Base-by-base conservation (phyloP, 2,888 invertebrate genomes). In the Creontiades dilutus region DNA sequence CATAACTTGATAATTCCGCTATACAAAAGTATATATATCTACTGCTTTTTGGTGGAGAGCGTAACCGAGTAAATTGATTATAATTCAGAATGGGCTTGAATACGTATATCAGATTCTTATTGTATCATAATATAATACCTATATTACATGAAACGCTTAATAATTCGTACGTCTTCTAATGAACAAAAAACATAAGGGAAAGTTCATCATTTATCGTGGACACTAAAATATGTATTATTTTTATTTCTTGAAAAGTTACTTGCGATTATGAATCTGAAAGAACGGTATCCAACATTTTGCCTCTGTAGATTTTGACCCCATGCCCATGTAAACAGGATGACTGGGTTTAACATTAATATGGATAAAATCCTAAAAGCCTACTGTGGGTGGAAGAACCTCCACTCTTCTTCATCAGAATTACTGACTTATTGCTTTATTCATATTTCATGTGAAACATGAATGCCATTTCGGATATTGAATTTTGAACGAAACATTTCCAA, bases 31-130 rank as follows among this genome's bases (percentile, higher is more conserved):
- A 52, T 68, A 23, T 68, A 23, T 68, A 47, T 78, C 82, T 19
- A 82, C 52, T 82, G 82, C 82, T 82, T 82, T 52, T 82, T 52
- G 52, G 52, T 82, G 52, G 52, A 23, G 82, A 52, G 19, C 52
- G 23, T 52, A 52, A 52, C 52, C 52, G 52, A 82, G 82, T 52
- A 52, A 52, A 82, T 27, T 37, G 82, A n/a, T 68, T 82, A 82
- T 82, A 48, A 82, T 52, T 82, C 82, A 27, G 27, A 82, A 52
- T 52, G 48, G 27, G 52, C 52, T 27, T 52, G 19, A 46, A 12
- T 81, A 37, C 37, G 37, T 37, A 81, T 81, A 80, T 82, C 82
- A 82, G 52, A 82, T 52, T 19, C 46, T 82, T 82, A 82, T 27
- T 82, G 82, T 82, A 82, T 82, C 11, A 19, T 37, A 52, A 23